These are phyloP conservation scores for Drosophila melanica DNA, from an alignment of 1,140 invertebrate species.

Conservation along the genomic window DNA sequence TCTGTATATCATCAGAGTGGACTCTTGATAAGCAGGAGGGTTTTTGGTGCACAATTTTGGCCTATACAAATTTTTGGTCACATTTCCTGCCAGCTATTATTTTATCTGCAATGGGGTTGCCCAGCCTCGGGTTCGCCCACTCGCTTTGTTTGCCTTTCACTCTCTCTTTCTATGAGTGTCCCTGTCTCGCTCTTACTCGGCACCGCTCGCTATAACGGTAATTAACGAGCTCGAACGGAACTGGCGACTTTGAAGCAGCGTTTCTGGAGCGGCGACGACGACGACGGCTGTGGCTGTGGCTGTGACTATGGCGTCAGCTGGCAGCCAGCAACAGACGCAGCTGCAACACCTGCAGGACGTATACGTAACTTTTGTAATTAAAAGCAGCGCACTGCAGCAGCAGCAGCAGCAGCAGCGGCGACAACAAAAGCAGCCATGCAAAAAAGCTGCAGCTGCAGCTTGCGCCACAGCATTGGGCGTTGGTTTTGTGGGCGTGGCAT, in stretches of 20 bases:
- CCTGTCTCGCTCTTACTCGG: conserved; percentile 2
- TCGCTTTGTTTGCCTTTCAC: neutral
- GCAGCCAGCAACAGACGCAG: conserved; percentile 52
- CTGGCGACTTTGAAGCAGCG: conserved; percentile 72
- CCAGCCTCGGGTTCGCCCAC: neutral
- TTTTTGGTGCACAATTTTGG: conserved; percentile 5
- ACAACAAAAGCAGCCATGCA: conserved; percentile 64
- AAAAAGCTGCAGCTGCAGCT: conserved; percentile 60
- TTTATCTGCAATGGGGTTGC: conserved; percentile 50
- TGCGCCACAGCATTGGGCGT: conserved; percentile 27
- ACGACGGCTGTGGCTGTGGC: neutral
- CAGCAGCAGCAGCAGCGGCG: conserved; percentile 43
- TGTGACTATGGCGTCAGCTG: conserved; percentile 26
- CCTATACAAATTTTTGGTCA: conserved; percentile 66
- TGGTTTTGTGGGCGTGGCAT: conserved; percentile 43
- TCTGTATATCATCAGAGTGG: conserved; percentile 21
- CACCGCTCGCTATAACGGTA: conserved; percentile 57
- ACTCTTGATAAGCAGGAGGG: neutral
- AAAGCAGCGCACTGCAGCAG: conserved; percentile 72
- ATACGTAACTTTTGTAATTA: conserved; percentile 82
- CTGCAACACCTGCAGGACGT: conserved; percentile 78
- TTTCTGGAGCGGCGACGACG: conserved; percentile 35
- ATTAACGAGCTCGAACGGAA: conserved; percentile 81
- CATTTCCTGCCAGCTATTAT: conserved; percentile 62
- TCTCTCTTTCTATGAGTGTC: neutral